A percentile compares a stretch with the other conserved stretches of the same genome.
Conservation (phyloP, 2,888 invertebrate species). For the Pocota personata region DNA sequence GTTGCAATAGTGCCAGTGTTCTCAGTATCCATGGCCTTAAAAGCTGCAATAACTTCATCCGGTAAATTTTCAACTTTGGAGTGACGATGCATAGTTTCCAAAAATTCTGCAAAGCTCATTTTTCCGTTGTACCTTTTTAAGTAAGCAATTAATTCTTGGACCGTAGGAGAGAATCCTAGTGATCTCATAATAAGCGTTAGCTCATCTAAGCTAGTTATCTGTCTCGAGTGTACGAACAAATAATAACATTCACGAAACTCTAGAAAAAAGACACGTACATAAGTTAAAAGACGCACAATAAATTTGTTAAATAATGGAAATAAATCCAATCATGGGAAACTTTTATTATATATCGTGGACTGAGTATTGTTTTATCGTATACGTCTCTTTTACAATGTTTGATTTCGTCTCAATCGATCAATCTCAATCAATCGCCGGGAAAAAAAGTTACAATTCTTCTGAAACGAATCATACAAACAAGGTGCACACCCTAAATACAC, state of each 20-base stretch:
- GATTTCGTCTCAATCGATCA: too few relatives aligned
- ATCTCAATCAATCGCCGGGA: too few relatives aligned
- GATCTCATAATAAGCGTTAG: conserved; percentile 97
- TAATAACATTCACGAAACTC: conserved; percentile 99
- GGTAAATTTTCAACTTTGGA: conserved; percentile 85
- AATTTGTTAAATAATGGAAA: too few relatives aligned
- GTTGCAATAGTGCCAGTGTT: conserved; percentile 91
- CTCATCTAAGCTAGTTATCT: conserved; percentile 94
- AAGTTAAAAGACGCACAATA: too few relatives aligned
- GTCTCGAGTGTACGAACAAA: conserved; percentile 94
- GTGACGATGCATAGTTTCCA: conserved; percentile 97
- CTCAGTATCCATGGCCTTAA: conserved; percentile 91
- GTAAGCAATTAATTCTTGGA: conserved; percentile 93
- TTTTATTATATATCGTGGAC: too few relatives aligned
- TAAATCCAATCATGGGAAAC: too few relatives aligned
- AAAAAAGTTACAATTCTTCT: too few relatives aligned
- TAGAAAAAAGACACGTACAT: conserved; percentile 82
- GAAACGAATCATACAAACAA: too few relatives aligned
- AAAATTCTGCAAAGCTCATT: conserved; percentile 97
- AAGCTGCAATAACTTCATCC: conserved; percentile 91
- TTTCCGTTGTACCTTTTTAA: conserved; percentile 91
- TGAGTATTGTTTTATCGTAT: too few relatives aligned
- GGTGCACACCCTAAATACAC: too few relatives aligned
- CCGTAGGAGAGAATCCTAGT: conserved; percentile 96
- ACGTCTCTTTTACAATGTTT: too few relatives aligned